A percentile compares a stretch with the other conserved stretches of the same genome.
phyloP scores from a whole-genome alignment of 2,113 vertebrate species.

The Orycteropus afer region DNA sequence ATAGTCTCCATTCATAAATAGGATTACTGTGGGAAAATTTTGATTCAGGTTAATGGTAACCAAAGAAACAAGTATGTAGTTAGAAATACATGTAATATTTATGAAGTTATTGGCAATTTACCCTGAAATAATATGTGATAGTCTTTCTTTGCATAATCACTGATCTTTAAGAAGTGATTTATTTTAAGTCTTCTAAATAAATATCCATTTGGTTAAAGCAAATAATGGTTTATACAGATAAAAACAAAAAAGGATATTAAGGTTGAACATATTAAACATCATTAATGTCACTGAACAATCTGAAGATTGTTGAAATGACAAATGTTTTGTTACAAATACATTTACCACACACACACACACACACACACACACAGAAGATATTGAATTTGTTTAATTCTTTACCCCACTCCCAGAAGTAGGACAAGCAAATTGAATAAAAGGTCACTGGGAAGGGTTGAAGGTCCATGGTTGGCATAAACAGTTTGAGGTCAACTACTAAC shows the following conservation, averaged over 20 bases:
- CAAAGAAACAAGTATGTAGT: background rate
- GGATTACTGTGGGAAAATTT: background rate
- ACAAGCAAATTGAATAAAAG: background rate
- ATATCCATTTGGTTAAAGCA: slow-evolving; percentile 24
- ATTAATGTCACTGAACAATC: background rate
- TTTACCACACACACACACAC: too few relatives aligned
- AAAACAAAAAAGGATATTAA: background rate
- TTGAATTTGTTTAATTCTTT: background rate
- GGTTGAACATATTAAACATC: background rate
- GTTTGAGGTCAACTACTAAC: background rate
- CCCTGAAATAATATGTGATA: background rate
- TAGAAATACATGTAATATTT: background rate
- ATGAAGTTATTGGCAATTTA: background rate
- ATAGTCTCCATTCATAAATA: background rate
- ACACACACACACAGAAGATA: background rate
- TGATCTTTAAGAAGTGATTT: background rate
- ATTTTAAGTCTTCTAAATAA: slow-evolving; percentile 9
- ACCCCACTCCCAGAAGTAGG: background rate
- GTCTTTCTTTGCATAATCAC: background rate
- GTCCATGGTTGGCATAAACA: background rate
- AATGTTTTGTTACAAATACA: too few relatives aligned
- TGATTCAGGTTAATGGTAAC: background rate
- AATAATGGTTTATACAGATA: slow-evolving; percentile 11
- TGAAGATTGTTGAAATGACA: background rate
- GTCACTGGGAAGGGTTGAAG: background rate